These are phyloP conservation scores for Amblyjoppa fuscipennis DNA, from an alignment of 2,888 invertebrate species.

Conservation along the genomic window DNA sequence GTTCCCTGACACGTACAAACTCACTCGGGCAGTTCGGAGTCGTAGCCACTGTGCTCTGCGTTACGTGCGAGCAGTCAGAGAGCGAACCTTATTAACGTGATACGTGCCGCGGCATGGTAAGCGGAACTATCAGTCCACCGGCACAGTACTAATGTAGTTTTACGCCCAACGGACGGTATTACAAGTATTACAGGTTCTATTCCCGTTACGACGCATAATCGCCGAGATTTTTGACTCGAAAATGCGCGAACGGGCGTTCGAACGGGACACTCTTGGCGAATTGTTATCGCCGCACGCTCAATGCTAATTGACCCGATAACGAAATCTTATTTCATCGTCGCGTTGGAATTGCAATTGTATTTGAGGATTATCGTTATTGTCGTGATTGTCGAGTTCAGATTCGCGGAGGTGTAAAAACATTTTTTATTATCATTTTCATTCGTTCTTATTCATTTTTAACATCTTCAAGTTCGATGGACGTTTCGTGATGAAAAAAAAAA, in stretches of 20 bases:
- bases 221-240: slow-evolving; percentile 6
- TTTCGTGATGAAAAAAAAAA: too few relatives aligned
- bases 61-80: slow-evolving; percentile 25
- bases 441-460: too few relatives aligned
- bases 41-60: not conserved
- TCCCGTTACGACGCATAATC: slow-evolving; percentile 12
- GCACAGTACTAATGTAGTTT: not conserved
- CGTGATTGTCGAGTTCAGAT: too few relatives aligned
- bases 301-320: not conserved
- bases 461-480: too few relatives aligned
- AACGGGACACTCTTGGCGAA: not conserved
- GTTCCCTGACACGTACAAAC: slow-evolving; percentile 60
- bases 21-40: slow-evolving; percentile 27
- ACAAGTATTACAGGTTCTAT: not conserved
- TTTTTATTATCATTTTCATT: too few relatives aligned
- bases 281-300: not conserved
- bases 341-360: too few relatives aligned
- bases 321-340: not conserved
- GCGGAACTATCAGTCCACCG: slow-evolving; percentile 53
- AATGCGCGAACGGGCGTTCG: not conserved
- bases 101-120: slow-evolving; percentile 70
- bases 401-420: too few relatives aligned
- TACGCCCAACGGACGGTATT: not conserved
- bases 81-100: slow-evolving; percentile 70
- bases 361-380: too few relatives aligned